Conservation (phyloP, 1,140 invertebrate genomes). For the Ruditapes philippinarum region DNA sequence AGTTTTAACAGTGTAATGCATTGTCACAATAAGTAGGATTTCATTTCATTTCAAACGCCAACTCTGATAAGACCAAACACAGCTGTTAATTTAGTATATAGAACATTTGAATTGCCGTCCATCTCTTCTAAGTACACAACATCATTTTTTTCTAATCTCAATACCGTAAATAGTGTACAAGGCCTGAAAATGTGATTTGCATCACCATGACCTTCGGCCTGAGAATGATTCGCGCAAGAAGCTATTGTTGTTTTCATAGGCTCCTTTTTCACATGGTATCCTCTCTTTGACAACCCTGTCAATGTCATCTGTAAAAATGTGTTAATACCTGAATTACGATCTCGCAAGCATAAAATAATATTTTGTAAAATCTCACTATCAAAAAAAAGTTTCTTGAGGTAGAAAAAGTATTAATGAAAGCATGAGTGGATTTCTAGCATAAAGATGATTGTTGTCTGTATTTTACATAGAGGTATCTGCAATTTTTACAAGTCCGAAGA, state of each 20-base stretch:
- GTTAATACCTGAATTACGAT: not conserved
- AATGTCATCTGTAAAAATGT: constrained; percentile 34
- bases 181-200: not conserved
- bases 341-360: not conserved
- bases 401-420: no score
- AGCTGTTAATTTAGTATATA: not conserved
- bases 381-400: no score
- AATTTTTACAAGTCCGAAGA: not conserved
- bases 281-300: not conserved
- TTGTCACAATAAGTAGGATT: no score
- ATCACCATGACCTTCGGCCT: not conserved
- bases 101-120: not conserved
- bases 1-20: no score
- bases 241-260: not conserved
- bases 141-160: not conserved
- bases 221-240: not conserved
- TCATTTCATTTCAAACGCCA: not conserved
- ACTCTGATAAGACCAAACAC: constrained; percentile 11
- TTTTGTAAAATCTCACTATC: no score
- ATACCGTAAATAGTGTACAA: not conserved
- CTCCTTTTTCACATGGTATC: constrained; percentile 26
- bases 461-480: no score
- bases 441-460: no score
- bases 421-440: no score
- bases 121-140: not conserved